Conservation (phyloP, 2,113 vertebrate species). For the Equus przewalskii region DNA sequence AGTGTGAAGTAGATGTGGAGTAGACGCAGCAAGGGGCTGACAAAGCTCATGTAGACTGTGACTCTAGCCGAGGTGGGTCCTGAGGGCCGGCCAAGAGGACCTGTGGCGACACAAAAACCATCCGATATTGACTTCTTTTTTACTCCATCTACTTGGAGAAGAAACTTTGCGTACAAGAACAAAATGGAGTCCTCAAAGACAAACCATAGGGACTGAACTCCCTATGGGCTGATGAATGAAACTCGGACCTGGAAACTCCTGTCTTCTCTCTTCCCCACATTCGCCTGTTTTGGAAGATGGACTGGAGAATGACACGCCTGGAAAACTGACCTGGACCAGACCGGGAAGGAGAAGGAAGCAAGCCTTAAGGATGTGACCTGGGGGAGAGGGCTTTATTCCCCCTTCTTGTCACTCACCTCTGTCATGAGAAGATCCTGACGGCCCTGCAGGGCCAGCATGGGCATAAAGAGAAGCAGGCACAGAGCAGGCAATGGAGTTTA, state of each 20-base stretch:
- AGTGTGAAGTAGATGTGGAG: accelerated
- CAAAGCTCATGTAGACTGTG: neutral
- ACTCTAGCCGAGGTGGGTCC: neutral
- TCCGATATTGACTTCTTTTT: neutral
- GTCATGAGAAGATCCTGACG: neutral
- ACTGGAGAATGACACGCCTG: neutral
- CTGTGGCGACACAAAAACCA: neutral
- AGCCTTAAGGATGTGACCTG: neutral
- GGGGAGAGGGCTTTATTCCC: neutral
- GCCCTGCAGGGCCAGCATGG: neutral
- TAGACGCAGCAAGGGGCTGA: neutral
- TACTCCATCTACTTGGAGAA: neutral
- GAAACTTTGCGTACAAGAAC: neutral
- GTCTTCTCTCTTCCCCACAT: neutral
- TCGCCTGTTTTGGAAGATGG: neutral
- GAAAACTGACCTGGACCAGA: neutral
- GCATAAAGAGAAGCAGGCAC: neutral
- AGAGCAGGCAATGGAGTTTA: neutral
- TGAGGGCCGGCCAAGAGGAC: neutral
- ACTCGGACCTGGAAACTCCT: neutral
- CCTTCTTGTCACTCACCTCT: too few species aligned
- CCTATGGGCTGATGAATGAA: too few species aligned
- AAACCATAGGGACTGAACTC: neutral
- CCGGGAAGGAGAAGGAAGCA: neutral
- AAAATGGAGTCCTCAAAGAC: neutral